Conservation (phyloP, 2,888 invertebrate genomes). For the Dermolepida albohirtum region DNA sequence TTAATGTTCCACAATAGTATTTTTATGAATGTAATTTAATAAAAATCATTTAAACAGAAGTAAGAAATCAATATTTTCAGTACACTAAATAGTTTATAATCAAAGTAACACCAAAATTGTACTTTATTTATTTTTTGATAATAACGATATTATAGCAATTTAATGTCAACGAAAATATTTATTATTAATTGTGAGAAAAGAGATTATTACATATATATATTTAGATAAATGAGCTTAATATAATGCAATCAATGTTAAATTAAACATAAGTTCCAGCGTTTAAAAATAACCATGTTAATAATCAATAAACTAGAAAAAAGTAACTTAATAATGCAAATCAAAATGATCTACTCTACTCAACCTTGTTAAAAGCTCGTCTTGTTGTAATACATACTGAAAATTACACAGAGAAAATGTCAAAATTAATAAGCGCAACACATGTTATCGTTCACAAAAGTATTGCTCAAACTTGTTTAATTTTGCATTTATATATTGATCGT, state of each 20-base stretch:
- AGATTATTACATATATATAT: conserved; percentile 3
- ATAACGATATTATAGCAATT: conserved; percentile 25
- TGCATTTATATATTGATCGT: conserved; percentile 18
- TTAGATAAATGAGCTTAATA: conserved; percentile 37
- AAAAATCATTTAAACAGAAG: conserved; percentile 7
- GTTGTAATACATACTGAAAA: neutral
- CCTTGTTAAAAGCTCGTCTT: conserved; percentile 2
- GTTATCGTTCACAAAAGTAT: conserved; percentile 33
- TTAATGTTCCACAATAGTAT: too few species aligned
- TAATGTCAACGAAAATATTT: conserved; percentile 35
- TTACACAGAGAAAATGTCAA: conserved; percentile 4
- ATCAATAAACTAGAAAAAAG: too few species aligned
- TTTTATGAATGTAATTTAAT: neutral
- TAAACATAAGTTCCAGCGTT: conserved; percentile 14
- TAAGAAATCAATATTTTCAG: conserved; percentile 29
- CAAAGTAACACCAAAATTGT: conserved; percentile 35
- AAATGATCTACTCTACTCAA: neutral
- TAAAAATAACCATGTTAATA: conserved; percentile 6
- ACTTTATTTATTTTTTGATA: conserved; percentile 35
- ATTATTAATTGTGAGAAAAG: conserved; percentile 17
- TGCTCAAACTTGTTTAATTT: conserved; percentile 34
- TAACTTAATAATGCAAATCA: conserved; percentile 21
- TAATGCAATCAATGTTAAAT: conserved; percentile 32
- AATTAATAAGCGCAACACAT: conserved; percentile 17
- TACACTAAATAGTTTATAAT: conserved; percentile 34